Base-by-base conservation (phyloP, 2,888 invertebrate genomes). In the Cordilura impudica region DNA sequence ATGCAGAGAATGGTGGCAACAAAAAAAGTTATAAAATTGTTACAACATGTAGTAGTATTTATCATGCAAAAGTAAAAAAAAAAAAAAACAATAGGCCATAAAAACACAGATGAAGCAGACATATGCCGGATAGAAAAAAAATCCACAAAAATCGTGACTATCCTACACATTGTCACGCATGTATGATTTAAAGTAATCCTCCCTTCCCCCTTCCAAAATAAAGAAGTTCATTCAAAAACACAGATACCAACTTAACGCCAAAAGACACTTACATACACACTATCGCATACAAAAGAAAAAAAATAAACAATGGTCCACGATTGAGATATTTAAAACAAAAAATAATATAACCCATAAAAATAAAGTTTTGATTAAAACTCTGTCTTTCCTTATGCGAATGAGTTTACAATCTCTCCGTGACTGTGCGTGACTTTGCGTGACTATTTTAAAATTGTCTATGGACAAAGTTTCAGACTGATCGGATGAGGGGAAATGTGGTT, bases 161-260 rank as follows among this genome's bases (percentile, higher is more conserved):
- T 45, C n/a, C 61, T 18, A 19, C 35, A 61, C 66, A 56, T 61
- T 79, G 74, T 67, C 56, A 75, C 54, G 71, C 71, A 56, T 67
- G 70, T 75, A 51, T 29, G 39, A 63, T 45, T 71, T 73, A n/a
- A n/a, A n/a, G n/a, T n/a, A n/a, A n/a, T n/a, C n/a, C n/a, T n/a
- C n/a, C n/a, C n/a, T n/a, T n/a, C n/a, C n/a, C n/a, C n/a, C 1
- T 23, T 12, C 7, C 21, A 26, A 65, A 26, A n/a, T 18, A 73
- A 58, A 65, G 23, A 21, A 53, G 60, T 66, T 39, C 63, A 49
- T 63, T 56, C 56, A 67, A 60, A 51, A 49, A 29, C 10, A 61
- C 12, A 54, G 31, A 49, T 31, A 63, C 19, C 21, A 56, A 45
- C 54, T 51, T n/a, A 23, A 18, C 47, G 19, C n/a, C 21, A 51